These are phyloP conservation scores for Homalodisca vitripennis DNA, from an alignment of 1,140 invertebrate species.

Conservation along the genomic window DNA sequence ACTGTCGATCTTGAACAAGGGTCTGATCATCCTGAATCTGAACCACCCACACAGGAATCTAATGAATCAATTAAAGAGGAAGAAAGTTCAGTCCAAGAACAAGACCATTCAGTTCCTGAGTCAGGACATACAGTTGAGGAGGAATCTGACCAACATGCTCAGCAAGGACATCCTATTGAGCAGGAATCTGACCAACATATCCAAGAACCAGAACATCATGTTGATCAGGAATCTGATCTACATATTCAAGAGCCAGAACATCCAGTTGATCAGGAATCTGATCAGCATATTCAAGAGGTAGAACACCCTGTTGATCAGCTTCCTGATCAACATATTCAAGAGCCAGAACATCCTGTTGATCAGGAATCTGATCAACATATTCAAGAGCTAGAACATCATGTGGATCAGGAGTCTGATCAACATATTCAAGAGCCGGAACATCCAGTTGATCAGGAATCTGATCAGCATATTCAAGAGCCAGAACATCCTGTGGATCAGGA, in stretches of 20 bases:
- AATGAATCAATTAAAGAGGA: neutral
- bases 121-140: slow-evolving; percentile 20
- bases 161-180: slow-evolving; percentile 11
- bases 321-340: too few species aligned
- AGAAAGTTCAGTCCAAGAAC: neutral
- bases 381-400: too few species aligned
- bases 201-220: slow-evolving; percentile 33
- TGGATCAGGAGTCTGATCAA: too few species aligned
- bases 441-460: neutral
- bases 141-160: slow-evolving; percentile 4
- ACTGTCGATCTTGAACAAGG: too few species aligned
- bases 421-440: too few species aligned
- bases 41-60: too few species aligned
- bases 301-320: too few species aligned
- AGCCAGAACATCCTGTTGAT: slow-evolving; percentile 2
- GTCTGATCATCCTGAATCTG: too few species aligned
- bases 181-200: neutral
- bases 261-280: too few species aligned
- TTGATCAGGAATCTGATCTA: slow-evolving; percentile 22
- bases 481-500: neutral
- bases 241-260: too few species aligned
- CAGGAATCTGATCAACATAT: too few species aligned
- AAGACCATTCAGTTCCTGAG: neutral
- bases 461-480: slow-evolving; percentile 19
- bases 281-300: too few species aligned